phyloP scores from a whole-genome alignment of 2,797 vertebrate species.

The Pipistrellus nathusii region DNA sequence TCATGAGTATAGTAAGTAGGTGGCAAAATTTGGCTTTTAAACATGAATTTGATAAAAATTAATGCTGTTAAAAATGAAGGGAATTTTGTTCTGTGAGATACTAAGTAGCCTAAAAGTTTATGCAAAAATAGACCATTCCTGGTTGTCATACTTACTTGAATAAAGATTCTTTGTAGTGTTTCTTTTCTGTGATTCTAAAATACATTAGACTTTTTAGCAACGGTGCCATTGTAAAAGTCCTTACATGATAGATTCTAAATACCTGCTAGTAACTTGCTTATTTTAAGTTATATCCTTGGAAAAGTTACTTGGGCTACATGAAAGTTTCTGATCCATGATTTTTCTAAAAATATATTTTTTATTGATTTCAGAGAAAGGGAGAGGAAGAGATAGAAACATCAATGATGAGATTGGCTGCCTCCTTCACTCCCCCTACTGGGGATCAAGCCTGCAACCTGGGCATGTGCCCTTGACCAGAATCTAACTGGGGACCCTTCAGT shows the following conservation, averaged over 20 bases:
- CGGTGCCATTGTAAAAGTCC: neutral
- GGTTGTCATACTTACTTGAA: neutral
- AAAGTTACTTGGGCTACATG: neutral
- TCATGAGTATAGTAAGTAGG: neutral
- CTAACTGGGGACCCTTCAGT: too few relatives aligned
- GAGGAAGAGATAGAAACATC: too few relatives aligned
- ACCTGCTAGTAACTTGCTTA: neutral
- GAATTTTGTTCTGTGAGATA: constrained; percentile 21
- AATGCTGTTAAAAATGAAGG: constrained; percentile 38
- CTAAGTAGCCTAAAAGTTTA: neutral
- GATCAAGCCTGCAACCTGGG: too few relatives aligned
- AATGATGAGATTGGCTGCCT: too few relatives aligned
- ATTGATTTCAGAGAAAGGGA: too few relatives aligned
- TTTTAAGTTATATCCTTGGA: constrained; percentile 11
- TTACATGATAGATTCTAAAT: neutral
- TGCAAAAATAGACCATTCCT: neutral
- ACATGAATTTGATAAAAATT: constrained; percentile 45
- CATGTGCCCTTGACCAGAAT: too few relatives aligned
- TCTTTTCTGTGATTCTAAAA: constrained; percentile 26
- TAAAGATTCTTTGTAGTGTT: neutral
- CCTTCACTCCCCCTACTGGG: too few relatives aligned
- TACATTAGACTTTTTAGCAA: neutral
- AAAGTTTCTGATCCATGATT: neutral
- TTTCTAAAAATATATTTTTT: neutral
- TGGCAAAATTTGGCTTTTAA: constrained; percentile 26